Conservation (phyloP, 2,888 invertebrate genomes). For the Pemphredon lugubris region DNA sequence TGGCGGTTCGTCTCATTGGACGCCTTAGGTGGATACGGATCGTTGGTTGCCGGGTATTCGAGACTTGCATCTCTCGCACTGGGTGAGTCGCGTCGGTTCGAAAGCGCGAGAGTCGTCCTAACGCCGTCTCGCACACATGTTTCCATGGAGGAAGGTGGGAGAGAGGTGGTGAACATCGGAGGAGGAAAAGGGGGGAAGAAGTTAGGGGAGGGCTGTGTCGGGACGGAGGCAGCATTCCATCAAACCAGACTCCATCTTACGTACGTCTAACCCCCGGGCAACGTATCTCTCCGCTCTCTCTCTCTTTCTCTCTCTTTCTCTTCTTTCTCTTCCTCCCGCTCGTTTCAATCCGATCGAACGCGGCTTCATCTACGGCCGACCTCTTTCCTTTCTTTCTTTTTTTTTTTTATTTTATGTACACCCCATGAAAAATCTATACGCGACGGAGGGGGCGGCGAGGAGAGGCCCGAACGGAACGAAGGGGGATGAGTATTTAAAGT, state of each 20-base stretch:
- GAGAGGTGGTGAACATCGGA: constrained; percentile 52
- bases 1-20: constrained; percentile 66
- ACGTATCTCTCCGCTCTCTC: constrained; percentile 60
- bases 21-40: constrained; percentile 57
- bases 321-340: constrained; percentile 30
- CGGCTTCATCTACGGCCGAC: constrained; percentile 18
- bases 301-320: constrained; percentile 19
- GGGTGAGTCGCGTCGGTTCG: constrained; percentile 15
- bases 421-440: constrained; percentile 25
- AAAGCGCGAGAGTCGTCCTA: constrained; percentile 58
- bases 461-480: no score
- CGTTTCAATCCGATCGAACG: constrained; percentile 51
- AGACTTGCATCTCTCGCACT: constrained; percentile 21
- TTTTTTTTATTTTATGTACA: constrained; percentile 35
- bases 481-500: constrained; percentile 12
- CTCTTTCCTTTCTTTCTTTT: no score
- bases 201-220: constrained; percentile 62
- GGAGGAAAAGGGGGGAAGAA: constrained; percentile 45
- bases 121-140: constrained; percentile 57
- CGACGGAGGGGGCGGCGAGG: background rate
- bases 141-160: constrained; percentile 50
- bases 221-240: constrained; percentile 79
- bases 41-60: constrained; percentile 35
- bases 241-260: constrained; percentile 80
- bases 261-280: constrained; percentile 73